Conservation (phyloP, 2,888 invertebrate genomes). For the Amphipoea oculea region DNA sequence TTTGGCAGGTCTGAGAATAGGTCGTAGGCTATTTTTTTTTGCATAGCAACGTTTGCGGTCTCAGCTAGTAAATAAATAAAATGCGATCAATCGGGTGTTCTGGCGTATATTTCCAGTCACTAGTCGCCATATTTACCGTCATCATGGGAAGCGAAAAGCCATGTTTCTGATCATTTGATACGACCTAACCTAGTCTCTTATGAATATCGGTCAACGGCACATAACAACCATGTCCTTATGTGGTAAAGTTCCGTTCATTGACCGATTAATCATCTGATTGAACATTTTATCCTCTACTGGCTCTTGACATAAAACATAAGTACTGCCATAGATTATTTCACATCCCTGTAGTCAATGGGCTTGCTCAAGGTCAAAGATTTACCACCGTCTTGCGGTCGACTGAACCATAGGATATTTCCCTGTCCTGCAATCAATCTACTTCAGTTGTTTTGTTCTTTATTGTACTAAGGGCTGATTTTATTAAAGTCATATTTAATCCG, state of each 20-base stretch:
- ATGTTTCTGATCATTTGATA: neutral
- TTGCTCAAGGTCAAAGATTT: neutral
- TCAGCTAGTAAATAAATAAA: neutral
- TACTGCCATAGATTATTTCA: neutral
- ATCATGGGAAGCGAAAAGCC: neutral
- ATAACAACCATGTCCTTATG: neutral
- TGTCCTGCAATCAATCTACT: neutral
- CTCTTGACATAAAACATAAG: neutral
- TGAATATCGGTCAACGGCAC: neutral
- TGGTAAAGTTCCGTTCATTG: neutral
- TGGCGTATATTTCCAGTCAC: no score
- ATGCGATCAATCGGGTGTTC: neutral
- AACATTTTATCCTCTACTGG: neutral
- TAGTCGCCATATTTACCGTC: neutral
- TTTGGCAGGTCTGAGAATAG: no score
- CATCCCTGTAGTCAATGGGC: neutral
- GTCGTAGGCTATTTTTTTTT: no score
- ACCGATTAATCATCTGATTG: slow-evolving; percentile 6
- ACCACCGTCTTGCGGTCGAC: neutral
- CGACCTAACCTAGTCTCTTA: neutral
- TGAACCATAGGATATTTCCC: neutral
- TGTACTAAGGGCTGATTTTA: no score
- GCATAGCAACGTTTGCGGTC: no score
- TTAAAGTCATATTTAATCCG: no score
- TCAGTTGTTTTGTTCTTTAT: neutral